Percentiles rank a stretch among this genome's conserved stretches.
These are phyloP conservation scores for Drosophila lacicola DNA, from an alignment of 2,888 invertebrate species.

Conservation along the genomic window DNA sequence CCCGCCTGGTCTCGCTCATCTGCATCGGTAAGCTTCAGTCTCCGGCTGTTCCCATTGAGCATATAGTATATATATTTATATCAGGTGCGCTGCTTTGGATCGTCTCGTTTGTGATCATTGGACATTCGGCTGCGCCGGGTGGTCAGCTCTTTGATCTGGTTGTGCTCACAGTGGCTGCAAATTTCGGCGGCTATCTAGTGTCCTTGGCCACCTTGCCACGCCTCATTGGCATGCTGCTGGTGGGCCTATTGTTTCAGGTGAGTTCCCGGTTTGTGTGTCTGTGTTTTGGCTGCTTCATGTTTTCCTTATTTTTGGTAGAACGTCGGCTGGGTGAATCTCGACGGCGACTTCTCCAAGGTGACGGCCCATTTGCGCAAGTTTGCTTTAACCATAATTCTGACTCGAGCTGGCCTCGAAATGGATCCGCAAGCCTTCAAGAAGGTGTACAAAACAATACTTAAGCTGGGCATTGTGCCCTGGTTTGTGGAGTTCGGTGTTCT, in stretches of 20 bases:
- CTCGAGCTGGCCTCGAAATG: constrained; percentile 96
- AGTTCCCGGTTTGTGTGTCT: background rate
- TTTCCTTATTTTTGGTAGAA: constrained; percentile 86
- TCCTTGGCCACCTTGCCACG: constrained; percentile 92
- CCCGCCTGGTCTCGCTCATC: constrained; percentile 90
- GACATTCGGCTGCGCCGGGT: constrained; percentile 93
- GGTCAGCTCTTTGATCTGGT: constrained; percentile 93
- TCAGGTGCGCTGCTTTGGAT: constrained; percentile 90
- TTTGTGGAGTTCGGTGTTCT: constrained; percentile 90
- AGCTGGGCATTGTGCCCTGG: constrained; percentile 95
- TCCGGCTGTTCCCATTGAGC: fast-evolving
- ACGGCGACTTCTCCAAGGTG: constrained; percentile 88
- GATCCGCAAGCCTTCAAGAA: constrained; percentile 94
- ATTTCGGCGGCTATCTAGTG: constrained; percentile 93
- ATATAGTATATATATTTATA: background rate
- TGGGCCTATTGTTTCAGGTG: constrained; percentile 90
- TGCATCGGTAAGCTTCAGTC: constrained; percentile 87
- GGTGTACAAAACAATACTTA: constrained; percentile 92
- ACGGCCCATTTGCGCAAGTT: constrained; percentile 92
- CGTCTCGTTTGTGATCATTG: constrained; percentile 90
- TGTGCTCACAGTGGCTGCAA: constrained; percentile 90
- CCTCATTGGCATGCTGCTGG: constrained; percentile 94
- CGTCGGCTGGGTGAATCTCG: constrained; percentile 90
- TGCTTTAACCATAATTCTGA: constrained; percentile 95
- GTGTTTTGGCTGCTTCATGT: background rate